Evolutionary conservation across 2,797 vertebrate species (phyloP).

Genomic region (Echeneis naucrates): DNA sequence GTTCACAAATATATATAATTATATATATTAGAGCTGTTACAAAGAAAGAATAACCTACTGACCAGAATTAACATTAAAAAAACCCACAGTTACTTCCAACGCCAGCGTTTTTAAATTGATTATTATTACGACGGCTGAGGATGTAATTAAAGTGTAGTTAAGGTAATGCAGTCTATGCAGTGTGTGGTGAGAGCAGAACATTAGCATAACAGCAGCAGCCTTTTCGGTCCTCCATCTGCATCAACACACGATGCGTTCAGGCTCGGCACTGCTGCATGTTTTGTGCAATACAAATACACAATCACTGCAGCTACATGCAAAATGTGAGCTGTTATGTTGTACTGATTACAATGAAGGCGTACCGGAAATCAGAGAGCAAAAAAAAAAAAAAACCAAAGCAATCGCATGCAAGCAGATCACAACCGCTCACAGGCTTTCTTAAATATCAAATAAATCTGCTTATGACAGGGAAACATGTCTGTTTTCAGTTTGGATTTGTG

Average conservation of each 20-base stretch:
- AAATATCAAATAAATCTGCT: neutral
- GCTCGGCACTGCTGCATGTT: neutral
- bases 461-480: neutral
- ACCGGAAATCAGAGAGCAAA: too few relatives aligned
- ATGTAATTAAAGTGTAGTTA: neutral
- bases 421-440: neutral
- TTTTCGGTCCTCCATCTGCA: neutral
- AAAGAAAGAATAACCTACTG: neutral
- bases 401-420: neutral
- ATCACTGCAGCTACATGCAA: neutral
- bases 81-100: neutral
- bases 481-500: neutral
- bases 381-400: too few relatives aligned
- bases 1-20: neutral
- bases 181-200: too few relatives aligned
- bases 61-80: neutral
- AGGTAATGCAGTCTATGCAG: neutral
- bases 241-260: constrained; percentile 1
- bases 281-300: neutral
- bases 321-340: neutral
- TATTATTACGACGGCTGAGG: neutral
- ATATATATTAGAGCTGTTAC: constrained; percentile 2
- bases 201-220: neutral
- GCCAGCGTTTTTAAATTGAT: neutral
- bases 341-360: neutral